phyloP scores from a whole-genome alignment of 2,888 invertebrate species.

The Odontothrips loti region DNA sequence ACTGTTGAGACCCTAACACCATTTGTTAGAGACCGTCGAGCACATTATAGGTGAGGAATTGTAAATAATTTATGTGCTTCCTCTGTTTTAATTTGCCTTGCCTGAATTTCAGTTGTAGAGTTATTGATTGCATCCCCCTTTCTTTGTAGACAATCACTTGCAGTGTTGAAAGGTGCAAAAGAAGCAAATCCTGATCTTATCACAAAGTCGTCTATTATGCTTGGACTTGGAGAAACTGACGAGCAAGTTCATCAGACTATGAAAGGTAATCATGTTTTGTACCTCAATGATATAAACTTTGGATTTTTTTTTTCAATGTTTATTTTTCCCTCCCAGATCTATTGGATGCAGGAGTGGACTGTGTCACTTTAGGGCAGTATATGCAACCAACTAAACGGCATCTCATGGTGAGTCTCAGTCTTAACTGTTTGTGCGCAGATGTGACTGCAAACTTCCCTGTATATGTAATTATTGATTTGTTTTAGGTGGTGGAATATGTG shows the following conservation, averaged over 20 bases:
- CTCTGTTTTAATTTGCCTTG: background rate
- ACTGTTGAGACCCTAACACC: conserved; percentile 89
- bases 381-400: conserved; percentile 99
- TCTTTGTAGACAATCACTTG: conserved; percentile 69
- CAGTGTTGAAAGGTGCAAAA: conserved; percentile 78
- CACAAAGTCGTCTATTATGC: conserved; percentile 98
- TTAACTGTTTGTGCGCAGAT: background rate
- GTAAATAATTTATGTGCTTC: background rate
- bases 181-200: conserved; percentile 72
- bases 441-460: background rate
- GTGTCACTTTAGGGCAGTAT: conserved; percentile 95
- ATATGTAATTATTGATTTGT: conserved; percentile 35
- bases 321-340: conserved; percentile 57
- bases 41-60: conserved; percentile 65
- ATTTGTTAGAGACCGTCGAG: conserved; percentile 88
- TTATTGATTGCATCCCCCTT: conserved; percentile 15
- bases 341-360: conserved; percentile 78
- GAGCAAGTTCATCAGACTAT: conserved; percentile 80
- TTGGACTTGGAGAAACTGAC: conserved; percentile 90
- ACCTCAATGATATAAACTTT: conserved; percentile 28
- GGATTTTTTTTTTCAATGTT: conserved; percentile 29
- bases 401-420: conserved; percentile 59
- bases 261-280: conserved; percentile 52
- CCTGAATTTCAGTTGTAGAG: background rate
- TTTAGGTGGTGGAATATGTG: conserved; percentile 82